Evolutionary conservation across 1,140 invertebrate genomes (phyloP).

Genomic region (Polypedilum pembai): DNA sequence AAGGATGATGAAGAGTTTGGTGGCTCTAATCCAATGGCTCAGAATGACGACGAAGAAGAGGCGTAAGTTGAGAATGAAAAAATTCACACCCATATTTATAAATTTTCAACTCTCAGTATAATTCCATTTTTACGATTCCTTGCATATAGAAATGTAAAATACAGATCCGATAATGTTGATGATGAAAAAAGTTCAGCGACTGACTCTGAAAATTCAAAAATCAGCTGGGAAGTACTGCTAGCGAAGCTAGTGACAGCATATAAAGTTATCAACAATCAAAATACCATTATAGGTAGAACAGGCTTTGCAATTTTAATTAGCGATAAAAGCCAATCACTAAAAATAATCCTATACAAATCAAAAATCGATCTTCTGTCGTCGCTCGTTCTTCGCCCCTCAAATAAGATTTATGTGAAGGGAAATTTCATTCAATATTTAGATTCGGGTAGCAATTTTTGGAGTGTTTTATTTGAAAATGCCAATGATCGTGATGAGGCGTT

Average conservation of each 20-base stretch:
- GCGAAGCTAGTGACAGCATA: constrained; percentile 1
- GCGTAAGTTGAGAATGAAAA: not conserved
- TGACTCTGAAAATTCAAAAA: constrained; percentile 15
- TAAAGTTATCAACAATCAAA: constrained; percentile 9
- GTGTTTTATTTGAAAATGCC: not conserved
- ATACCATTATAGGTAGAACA: not conserved
- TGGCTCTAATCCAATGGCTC: constrained; percentile 20
- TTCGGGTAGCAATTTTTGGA: not conserved
- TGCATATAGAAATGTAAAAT: not conserved
- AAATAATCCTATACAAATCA: constrained; percentile 17
- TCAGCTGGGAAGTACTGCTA: not conserved
- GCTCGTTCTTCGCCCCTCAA: not conserved
- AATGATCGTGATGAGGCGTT: not conserved
- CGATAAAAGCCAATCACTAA: constrained; percentile 1
- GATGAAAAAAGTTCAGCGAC: not conserved
- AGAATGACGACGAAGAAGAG: constrained; percentile 5
- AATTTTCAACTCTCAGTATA: constrained; percentile 12
- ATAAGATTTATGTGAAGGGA: constrained; percentile 23
- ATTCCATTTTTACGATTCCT: constrained; percentile 11
- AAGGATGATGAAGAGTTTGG: constrained; percentile 13
- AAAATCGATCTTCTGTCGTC: constrained; percentile 13
- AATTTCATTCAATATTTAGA: constrained; percentile 25
- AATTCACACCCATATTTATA: not conserved
- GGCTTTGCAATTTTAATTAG: constrained; percentile 12
- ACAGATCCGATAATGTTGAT: not conserved